phyloP scores from a whole-genome alignment of 2,797 vertebrate genomes.

The Vipera latastei region DNA sequence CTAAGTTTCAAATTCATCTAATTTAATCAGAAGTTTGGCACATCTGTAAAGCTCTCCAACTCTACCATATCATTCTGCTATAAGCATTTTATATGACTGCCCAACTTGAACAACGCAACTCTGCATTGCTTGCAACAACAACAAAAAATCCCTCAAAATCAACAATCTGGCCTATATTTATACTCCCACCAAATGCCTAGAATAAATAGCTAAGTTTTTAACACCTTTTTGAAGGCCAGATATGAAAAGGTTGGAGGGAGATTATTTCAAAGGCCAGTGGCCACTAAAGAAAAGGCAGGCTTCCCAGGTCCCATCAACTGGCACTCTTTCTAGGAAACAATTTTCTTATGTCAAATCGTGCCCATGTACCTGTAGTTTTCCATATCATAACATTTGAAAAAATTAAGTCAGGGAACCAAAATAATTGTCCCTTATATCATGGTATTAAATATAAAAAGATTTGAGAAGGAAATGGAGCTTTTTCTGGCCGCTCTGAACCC shows the following conservation, averaged over 20 bases:
- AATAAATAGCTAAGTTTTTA: background rate
- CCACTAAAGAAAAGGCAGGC: background rate
- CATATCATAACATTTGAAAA: background rate
- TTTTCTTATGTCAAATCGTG: background rate
- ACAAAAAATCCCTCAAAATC: background rate
- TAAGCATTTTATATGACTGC: background rate
- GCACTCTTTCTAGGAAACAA: background rate
- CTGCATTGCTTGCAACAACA: background rate
- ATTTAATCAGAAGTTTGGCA: background rate
- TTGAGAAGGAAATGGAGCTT: background rate
- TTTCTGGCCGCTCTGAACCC: background rate
- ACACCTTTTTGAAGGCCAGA: background rate
- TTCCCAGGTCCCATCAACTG: background rate
- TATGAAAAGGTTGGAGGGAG: background rate
- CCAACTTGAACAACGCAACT: background rate
- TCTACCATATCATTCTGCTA: background rate
- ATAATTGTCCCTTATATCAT: background rate
- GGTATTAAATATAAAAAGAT: background rate
- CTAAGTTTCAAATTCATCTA: background rate
- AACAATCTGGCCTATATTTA: background rate
- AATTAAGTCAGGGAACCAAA: background rate
- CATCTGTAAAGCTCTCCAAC: background rate
- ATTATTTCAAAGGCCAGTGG: background rate
- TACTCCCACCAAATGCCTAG: background rate
- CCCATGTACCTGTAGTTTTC: background rate